Percentiles rank a stretch among this genome's conserved stretches.
Evolutionary conservation across 2,113 vertebrate genomes (phyloP).

Genomic region (Poecile atricapillus): DNA sequence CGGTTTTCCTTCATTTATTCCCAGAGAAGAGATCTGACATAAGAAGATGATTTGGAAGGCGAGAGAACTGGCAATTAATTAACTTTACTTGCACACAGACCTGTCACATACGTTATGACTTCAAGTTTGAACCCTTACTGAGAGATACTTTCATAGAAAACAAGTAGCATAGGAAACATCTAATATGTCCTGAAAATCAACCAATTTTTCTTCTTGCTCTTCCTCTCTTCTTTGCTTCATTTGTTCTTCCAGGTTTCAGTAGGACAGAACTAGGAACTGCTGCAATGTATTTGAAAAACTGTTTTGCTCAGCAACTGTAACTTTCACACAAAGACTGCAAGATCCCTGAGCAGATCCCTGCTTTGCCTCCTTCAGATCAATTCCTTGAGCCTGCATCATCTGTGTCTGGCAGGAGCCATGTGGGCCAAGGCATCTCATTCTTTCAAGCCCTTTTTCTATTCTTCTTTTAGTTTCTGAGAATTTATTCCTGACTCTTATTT

Average conservation of each 20-base stretch:
- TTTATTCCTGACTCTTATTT: background rate
- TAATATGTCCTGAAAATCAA: background rate
- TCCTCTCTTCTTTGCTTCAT: background rate
- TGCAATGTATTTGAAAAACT: background rate
- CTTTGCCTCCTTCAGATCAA: background rate
- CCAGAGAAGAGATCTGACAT: background rate
- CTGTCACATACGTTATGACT: rapidly evolving
- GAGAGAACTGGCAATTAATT: background rate
- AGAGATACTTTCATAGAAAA: background rate
- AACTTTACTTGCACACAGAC: background rate
- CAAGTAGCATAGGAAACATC: background rate
- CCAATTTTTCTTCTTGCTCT: background rate
- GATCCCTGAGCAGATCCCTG: background rate
- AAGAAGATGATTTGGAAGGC: background rate
- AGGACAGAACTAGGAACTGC: background rate
- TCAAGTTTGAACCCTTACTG: background rate
- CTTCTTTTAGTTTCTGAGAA: background rate
- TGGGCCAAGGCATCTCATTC: background rate
- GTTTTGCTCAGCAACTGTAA: background rate
- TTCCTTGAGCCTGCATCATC: background rate
- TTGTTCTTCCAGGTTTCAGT: background rate
- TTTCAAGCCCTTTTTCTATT: background rate
- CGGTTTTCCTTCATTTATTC: background rate
- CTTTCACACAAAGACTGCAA: background rate
- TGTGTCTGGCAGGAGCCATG: background rate